Conservation (phyloP, 2,113 vertebrate species). For the Emydocephalus ijimae region DNA sequence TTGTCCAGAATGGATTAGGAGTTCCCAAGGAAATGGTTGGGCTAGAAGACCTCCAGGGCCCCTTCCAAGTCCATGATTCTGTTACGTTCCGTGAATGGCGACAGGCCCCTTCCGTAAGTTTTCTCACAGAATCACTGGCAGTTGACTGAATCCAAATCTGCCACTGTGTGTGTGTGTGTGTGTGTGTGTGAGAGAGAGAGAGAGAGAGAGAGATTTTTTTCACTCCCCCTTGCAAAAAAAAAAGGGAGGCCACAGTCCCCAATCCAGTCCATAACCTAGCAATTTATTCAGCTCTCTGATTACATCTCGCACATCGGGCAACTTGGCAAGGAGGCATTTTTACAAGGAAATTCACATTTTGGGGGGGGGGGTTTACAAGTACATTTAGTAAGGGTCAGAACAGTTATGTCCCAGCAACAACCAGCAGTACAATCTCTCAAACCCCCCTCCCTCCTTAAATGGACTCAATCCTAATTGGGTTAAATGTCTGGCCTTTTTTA, state of each 20-base stretch:
- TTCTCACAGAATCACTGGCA: neutral
- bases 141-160: neutral
- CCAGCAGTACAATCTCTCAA: neutral
- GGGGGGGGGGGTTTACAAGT: neutral
- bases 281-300: neutral
- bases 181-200: too few species aligned
- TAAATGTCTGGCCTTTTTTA: neutral
- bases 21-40: too few species aligned
- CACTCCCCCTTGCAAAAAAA: neutral
- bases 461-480: neutral
- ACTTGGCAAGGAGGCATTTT: neutral
- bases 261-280: neutral
- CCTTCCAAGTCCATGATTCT: too few species aligned
- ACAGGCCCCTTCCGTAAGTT: too few species aligned
- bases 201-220: neutral
- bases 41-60: too few species aligned
- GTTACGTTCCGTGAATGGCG: too few species aligned
- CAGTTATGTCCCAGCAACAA: neutral
- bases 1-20: too few species aligned
- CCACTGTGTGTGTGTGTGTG: neutral
- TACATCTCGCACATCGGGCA: neutral
- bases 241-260: neutral
- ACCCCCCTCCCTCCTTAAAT: fast-evolving
- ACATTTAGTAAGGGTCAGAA: neutral
- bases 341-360: neutral